These are phyloP conservation scores for Drosophila subobscura DNA, from an alignment of 1,140 invertebrate genomes.

Conservation along the genomic window DNA sequence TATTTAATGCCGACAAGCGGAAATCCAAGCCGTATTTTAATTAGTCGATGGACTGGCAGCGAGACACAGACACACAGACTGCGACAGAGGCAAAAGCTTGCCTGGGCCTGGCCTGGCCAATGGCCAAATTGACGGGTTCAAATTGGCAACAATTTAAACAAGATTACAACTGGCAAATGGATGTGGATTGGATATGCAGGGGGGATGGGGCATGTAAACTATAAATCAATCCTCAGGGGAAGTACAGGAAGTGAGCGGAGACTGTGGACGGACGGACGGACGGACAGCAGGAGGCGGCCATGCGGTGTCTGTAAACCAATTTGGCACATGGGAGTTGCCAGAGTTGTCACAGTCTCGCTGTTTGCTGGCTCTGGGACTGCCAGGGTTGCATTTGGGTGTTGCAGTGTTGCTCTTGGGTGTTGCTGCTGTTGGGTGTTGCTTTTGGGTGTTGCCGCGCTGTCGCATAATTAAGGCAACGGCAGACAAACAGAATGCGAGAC, in stretches of 20 bases:
- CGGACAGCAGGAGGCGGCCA: background rate
- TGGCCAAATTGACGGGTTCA: constrained; percentile 38
- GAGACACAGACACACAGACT: background rate
- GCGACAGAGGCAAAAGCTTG: background rate
- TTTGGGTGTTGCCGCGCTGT: constrained; percentile 23
- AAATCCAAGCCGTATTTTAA: constrained; percentile 46
- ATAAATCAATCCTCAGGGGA: constrained; percentile 40
- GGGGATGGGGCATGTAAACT: background rate
- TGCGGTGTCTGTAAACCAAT: constrained; percentile 43
- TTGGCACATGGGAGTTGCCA: constrained; percentile 34
- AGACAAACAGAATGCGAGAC: constrained; percentile 29
- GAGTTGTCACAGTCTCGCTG: background rate
- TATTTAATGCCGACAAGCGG: constrained; percentile 18
- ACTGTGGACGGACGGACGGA: too few relatives aligned
- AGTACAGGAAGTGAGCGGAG: background rate
- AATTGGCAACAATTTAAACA: constrained; percentile 51
- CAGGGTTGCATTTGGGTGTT: constrained; percentile 1
- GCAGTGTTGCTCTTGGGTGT: constrained; percentile 20
- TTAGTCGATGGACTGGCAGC: constrained; percentile 15
- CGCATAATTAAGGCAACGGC: constrained; percentile 47
- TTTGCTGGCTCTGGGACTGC: constrained; percentile 6
- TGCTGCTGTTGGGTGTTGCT: constrained; percentile 26
- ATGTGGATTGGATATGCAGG: background rate
- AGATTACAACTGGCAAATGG: constrained; percentile 28
- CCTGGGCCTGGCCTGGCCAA: constrained; percentile 8